Conservation (phyloP, 2,888 invertebrate genomes). For the Thymelicus acteon region DNA sequence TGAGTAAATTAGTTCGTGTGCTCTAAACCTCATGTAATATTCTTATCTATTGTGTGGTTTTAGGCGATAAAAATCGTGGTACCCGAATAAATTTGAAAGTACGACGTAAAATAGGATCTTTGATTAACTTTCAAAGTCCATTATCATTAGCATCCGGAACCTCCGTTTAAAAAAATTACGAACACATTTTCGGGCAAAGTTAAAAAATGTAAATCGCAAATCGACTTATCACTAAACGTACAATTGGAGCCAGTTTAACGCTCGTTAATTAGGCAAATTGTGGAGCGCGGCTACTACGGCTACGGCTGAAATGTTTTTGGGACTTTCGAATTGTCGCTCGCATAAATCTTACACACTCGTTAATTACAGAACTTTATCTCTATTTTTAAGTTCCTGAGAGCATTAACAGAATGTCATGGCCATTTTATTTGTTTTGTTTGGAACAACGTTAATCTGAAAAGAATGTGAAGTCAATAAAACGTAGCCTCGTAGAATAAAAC, state of each 20-base stretch:
- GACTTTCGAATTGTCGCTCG: conserved; percentile 22
- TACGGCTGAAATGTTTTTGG: conserved; percentile 26
- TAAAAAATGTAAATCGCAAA: conserved; percentile 20
- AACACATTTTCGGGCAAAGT: conserved; percentile 10
- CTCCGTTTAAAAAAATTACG: not conserved
- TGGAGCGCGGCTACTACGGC: conserved; percentile 43
- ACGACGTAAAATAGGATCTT: conserved; percentile 2
- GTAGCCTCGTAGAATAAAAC: too few relatives aligned
- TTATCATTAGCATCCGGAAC: not conserved
- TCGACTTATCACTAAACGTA: conserved; percentile 22
- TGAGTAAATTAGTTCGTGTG: too few relatives aligned
- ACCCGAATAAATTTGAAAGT: not conserved
- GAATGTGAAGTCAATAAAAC: too few relatives aligned
- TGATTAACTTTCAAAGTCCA: conserved; percentile 4
- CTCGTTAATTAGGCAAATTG: conserved; percentile 55
- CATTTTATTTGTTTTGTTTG: too few relatives aligned
- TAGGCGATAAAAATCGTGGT: not conserved
- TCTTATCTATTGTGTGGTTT: not conserved
- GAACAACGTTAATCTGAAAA: too few relatives aligned
- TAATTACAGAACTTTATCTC: not conserved
- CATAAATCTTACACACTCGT: not conserved
- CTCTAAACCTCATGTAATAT: too few relatives aligned
- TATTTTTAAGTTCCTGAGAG: not conserved
- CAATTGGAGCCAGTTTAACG: conserved; percentile 50
- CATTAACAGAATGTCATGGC: too few relatives aligned